Base-by-base conservation (phyloP, 2,888 invertebrate genomes). In the Pteria penguin region DNA sequence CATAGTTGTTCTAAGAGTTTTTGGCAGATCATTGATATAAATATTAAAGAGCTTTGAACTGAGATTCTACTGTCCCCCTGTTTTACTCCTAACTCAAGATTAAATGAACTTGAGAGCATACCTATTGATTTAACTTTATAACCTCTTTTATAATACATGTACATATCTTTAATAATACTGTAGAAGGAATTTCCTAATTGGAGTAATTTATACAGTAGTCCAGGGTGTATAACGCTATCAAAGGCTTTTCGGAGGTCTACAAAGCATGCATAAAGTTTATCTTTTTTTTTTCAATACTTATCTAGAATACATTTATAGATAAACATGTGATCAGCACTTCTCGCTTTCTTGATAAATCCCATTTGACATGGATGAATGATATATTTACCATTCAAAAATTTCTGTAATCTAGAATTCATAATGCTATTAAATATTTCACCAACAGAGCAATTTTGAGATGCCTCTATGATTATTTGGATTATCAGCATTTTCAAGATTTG, bases 1-100 rank as follows among this genome's bases (percentile, higher is more conserved):
- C 11, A 14, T 14, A 18, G 32, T 14, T 3, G 27, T 24, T 18
- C 29, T 0, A 58, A 58, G n/a, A 62, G 27, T 31, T 29, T 18
- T 31, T 62, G 62, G 62, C 29, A 62, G 22, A n/a, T 62, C 62
- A 29, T 62, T 62, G 2, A 62, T 5, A 31, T 31, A 62, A 1
- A 62, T 31, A 18, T 62, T 62, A n/a, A 62, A 62, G 29, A 62
- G 32, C 45, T 11, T 36, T 36, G 45, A 36, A 36, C 45, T 36
- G 45, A 36, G 45, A n/a, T n/a, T n/a, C n/a, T n/a, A 36, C 45
- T 36, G 45, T 36, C 45, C 5, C 45, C 45, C 14, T 36, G 45
- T 36, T 36, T 36, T 36, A 36, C 45, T 36, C 45, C 45, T 11
- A 36, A 14, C 14, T 36, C 45, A 36, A 36, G 5, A 14, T 36